Percentiles rank a stretch among this genome's conserved stretches.
phyloP scores from a whole-genome alignment of 2,888 invertebrate genomes.

The Alsophila aescularia region DNA sequence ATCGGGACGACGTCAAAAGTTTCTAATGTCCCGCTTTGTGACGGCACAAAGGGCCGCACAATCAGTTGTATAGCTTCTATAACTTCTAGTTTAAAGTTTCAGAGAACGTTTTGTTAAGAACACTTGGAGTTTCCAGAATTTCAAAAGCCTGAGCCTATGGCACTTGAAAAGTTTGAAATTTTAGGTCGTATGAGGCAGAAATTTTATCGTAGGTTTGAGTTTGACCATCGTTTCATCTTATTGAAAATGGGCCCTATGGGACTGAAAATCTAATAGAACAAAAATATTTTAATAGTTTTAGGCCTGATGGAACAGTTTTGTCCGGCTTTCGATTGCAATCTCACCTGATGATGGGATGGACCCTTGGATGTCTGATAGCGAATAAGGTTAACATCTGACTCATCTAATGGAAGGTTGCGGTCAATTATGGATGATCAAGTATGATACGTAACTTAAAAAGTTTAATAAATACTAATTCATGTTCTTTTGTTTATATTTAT shows the following conservation, averaged over 20 bases:
- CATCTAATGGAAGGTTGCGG: conserved; percentile 3
- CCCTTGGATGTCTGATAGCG: too few relatives aligned
- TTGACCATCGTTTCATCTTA: background rate
- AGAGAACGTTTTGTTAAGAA: conserved; percentile 50
- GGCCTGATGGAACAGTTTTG: background rate
- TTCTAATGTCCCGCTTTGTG: conserved; percentile 64
- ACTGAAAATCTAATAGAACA: background rate
- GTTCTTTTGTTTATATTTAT: conserved; percentile 1
- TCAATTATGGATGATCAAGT: conserved; percentile 7
- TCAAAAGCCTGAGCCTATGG: conserved; percentile 12
- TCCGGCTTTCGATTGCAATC: too few relatives aligned
- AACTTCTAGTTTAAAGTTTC: conserved; percentile 52
- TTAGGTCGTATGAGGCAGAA: background rate
- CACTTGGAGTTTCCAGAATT: conserved; percentile 30
- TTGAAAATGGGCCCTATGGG: background rate
- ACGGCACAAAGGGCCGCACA: conserved; percentile 48
- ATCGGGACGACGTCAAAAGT: conserved; percentile 55
- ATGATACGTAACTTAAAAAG: too few relatives aligned
- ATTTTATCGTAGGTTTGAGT: background rate
- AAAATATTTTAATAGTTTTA: background rate
- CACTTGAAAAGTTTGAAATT: conserved; percentile 13
- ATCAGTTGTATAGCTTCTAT: conserved; percentile 51
- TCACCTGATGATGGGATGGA: too few relatives aligned
- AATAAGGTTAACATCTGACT: too few relatives aligned
- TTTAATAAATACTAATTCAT: conserved; percentile 2